Conservation (phyloP, 2,888 invertebrate genomes). For the Therioaphis trifolii region DNA sequence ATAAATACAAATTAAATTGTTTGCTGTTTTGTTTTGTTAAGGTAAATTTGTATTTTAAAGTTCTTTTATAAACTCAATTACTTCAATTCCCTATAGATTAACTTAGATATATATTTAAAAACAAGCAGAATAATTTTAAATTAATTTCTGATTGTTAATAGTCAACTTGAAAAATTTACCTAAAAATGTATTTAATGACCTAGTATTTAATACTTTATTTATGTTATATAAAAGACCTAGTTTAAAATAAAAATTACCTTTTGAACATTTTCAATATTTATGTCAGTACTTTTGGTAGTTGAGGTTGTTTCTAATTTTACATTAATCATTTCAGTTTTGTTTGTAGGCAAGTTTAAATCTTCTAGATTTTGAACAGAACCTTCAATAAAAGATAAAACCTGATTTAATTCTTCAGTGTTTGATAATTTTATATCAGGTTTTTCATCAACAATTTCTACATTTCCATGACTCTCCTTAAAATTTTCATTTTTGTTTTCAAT, state of each 20-base stretch:
- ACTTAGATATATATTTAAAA: too few relatives aligned
- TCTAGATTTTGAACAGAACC: not conserved
- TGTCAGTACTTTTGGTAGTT: not conserved
- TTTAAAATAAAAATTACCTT: slow-evolving; percentile 10
- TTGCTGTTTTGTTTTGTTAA: too few relatives aligned
- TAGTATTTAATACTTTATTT: not conserved
- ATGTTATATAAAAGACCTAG: not conserved
- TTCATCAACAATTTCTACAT: not conserved
- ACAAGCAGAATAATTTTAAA: too few relatives aligned
- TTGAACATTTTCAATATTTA: not conserved
- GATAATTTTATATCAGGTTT: not conserved
- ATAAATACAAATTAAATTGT: too few relatives aligned
- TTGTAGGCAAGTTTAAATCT: not conserved
- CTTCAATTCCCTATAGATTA: too few relatives aligned
- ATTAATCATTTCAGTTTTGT: not conserved
- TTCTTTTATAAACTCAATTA: too few relatives aligned
- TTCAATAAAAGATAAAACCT: not conserved
- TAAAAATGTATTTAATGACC: not conserved
- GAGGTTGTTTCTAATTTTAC: not conserved
- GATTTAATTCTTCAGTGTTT: not conserved
- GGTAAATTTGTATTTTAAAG: too few relatives aligned
- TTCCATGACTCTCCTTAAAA: not conserved
- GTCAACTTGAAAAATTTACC: too few relatives aligned
- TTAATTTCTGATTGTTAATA: too few relatives aligned
- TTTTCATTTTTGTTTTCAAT: too few relatives aligned